Conservation (phyloP, 1,140 invertebrate genomes). For the Leptestheria dahalacensis region DNA sequence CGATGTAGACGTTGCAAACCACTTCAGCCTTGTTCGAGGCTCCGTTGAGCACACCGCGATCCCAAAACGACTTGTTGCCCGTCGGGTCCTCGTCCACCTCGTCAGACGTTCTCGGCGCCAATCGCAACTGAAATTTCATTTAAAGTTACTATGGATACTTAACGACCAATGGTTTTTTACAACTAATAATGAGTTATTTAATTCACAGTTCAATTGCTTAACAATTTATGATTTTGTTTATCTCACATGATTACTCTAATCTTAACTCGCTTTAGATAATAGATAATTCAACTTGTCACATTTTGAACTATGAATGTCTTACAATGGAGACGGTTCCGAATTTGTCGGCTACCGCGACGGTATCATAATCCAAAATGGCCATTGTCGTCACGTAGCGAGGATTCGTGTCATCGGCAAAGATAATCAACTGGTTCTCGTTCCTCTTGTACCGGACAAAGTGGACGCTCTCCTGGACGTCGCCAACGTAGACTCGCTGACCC, state of each 20-base stretch:
- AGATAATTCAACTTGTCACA: too few relatives aligned
- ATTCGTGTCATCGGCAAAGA: constrained; percentile 96
- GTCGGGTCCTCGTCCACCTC: constrained; percentile 99
- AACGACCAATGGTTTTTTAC: neutral
- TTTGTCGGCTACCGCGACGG: constrained; percentile 89
- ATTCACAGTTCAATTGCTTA: too few relatives aligned
- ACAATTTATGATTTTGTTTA: too few relatives aligned
- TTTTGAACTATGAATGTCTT: constrained; percentile 27
- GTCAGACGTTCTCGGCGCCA: constrained; percentile 81
- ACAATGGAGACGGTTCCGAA: constrained; percentile 95
- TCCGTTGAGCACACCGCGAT: constrained; percentile 86
- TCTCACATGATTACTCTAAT: too few relatives aligned
- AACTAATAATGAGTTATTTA: too few relatives aligned
- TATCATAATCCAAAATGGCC: constrained; percentile 90
- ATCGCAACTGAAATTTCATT: constrained; percentile 52
- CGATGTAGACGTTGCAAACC: constrained; percentile 84
- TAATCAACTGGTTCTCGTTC: constrained; percentile 90
- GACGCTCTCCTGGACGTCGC: constrained; percentile 93
- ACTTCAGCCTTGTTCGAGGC: constrained; percentile 95
- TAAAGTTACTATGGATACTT: constrained; percentile 11
- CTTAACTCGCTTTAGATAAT: too few relatives aligned
- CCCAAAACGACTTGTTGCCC: constrained; percentile 95
- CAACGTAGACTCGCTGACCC: constrained; percentile 83
- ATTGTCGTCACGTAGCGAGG: constrained; percentile 90
- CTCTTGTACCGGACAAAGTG: constrained; percentile 92